phyloP scores from a whole-genome alignment of 2,888 invertebrate species.

The Tenodera sinensis region DNA sequence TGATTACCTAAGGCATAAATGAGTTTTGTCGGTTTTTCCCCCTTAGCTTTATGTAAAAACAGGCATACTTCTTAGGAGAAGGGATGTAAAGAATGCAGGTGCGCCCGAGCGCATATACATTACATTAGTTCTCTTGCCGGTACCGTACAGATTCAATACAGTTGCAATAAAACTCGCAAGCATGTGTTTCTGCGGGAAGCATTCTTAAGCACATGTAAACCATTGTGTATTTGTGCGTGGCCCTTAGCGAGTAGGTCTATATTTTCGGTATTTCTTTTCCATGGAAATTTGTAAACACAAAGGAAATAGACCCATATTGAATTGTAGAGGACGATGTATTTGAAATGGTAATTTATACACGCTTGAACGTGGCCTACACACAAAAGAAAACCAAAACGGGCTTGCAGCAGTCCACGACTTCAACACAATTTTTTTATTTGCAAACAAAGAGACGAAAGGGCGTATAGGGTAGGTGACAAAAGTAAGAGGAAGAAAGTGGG shows the following conservation, averaged over 20 bases:
- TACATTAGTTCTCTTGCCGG: neutral
- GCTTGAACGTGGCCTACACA: neutral
- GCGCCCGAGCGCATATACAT: too few species aligned
- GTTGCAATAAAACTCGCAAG: neutral
- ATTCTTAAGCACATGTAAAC: neutral
- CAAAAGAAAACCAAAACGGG: neutral
- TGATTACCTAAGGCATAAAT: too few species aligned
- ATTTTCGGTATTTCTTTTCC: neutral
- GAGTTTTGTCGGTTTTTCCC: too few species aligned
- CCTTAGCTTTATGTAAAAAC: too few species aligned
- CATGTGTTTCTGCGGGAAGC: neutral
- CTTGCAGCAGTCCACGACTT: neutral
- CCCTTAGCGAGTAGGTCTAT: neutral
- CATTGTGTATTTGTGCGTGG: neutral
- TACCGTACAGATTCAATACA: neutral
- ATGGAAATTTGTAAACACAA: slow-evolving; percentile 10
- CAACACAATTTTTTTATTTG: slow-evolving; percentile 10
- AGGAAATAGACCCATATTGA: neutral
- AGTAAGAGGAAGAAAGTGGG: neutral
- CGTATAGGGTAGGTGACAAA: neutral
- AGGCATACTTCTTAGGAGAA: too few species aligned
- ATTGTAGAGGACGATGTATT: neutral
- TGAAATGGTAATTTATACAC: slow-evolving; percentile 19
- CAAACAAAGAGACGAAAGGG: slow-evolving; percentile 13
- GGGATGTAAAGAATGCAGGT: too few species aligned